Percentiles rank a stretch among this genome's conserved stretches.
These are phyloP conservation scores for Eristalinus aeneus DNA, from an alignment of 2,888 invertebrate species.

Conservation along the genomic window DNA sequence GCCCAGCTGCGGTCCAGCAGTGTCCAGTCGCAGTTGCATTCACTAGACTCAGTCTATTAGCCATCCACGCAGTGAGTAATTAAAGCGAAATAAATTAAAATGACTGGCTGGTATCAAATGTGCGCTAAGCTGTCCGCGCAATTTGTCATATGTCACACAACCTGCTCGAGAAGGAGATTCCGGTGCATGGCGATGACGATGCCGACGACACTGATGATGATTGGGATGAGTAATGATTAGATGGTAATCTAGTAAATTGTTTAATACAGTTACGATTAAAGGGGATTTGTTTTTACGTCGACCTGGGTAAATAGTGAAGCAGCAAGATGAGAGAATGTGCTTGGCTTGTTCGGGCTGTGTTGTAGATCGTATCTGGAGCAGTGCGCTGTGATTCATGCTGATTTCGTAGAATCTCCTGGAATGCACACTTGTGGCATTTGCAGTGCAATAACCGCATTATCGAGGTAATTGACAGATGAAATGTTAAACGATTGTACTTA, in stretches of 20 bases:
- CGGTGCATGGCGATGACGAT: background rate
- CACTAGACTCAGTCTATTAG: constrained; percentile 20
- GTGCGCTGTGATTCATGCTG: constrained; percentile 51
- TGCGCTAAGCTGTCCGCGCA: constrained; percentile 53
- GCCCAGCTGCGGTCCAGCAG: constrained; percentile 7
- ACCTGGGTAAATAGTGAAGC: constrained; percentile 25
- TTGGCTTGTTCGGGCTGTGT: constrained; percentile 15
- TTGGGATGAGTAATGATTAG: constrained; percentile 65
- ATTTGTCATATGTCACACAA: constrained; percentile 69
- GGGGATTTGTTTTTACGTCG: constrained; percentile 42
- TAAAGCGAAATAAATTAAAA: constrained; percentile 60
- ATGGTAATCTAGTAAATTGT: constrained; percentile 53
- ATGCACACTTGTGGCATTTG: constrained; percentile 59
- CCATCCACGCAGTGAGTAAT: constrained; percentile 32
- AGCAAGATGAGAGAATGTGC: constrained; percentile 15
- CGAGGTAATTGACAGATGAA: constrained; percentile 60
- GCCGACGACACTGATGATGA: constrained; percentile 23
- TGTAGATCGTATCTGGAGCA: background rate
- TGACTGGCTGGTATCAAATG: constrained; percentile 57
- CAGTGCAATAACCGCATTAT: constrained; percentile 62
- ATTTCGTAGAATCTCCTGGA: constrained; percentile 43
- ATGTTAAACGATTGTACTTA: background rate
- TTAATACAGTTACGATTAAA: constrained; percentile 69
- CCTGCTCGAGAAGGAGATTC: background rate
- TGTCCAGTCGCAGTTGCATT: background rate